Evolutionary conservation across 2,888 invertebrate species (phyloP), one percentile per base, ranked within the genome.

Genomic region (Belgica antarctica): DNA sequence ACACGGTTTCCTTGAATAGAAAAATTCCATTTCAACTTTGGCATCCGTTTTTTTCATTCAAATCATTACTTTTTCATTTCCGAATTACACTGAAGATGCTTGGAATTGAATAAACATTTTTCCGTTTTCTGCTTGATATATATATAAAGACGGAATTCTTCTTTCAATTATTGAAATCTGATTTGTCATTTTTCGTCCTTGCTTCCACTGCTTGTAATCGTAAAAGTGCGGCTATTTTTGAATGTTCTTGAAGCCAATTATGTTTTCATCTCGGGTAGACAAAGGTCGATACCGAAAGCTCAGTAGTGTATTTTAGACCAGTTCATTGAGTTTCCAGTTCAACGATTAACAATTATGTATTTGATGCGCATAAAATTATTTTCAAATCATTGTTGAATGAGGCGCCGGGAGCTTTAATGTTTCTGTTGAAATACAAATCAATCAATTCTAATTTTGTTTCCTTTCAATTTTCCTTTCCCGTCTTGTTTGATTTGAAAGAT

Each of bases 171-270:
- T 68, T 68, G 24, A 68, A 68, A 68, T 68, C 57, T 57, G 68
- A 68, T 68, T 68, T 68, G 68, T 68, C 68, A 68, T 68, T 57
- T 63, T n/a, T n/a, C n/a, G n/a, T n/a, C n/a, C n/a, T n/a, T n/a
- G n/a, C n/a, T n/a, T n/a, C n/a, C n/a, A n/a, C n/a, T n/a, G n/a
- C n/a, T n/a, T n/a, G n/a, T n/a, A n/a, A n/a, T n/a, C n/a, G n/a
- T n/a, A n/a, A n/a, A n/a, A n/a, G n/a, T n/a, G n/a, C n/a, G n/a
- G n/a, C n/a, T n/a, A n/a, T n/a, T n/a, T n/a, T n/a, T n/a, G n/a
- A n/a, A n/a, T n/a, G n/a, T n/a, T n/a, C n/a, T n/a, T n/a, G n/a
- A n/a, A n/a, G n/a, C n/a, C n/a, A n/a, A n/a, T n/a, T n/a, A n/a
- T n/a, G n/a, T n/a, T n/a, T n/a, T n/a, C n/a, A n/a, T n/a, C n/a